Conservation (phyloP, 2,113 vertebrate genomes). For the Zapornia atra region DNA sequence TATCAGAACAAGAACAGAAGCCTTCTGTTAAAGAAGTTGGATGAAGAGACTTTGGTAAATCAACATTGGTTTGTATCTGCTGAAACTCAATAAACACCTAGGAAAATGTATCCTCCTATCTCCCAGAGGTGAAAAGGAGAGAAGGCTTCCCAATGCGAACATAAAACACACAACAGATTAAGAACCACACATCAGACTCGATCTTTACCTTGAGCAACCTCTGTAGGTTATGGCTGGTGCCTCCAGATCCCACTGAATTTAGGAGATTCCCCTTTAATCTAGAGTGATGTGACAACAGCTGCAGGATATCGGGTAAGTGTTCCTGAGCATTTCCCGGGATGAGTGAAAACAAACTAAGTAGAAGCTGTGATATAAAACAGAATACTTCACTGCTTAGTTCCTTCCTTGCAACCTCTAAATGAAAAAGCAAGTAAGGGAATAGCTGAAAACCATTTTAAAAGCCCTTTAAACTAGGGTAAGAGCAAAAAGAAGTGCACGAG, state of each 20-base stretch:
- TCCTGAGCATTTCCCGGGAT: conserved; percentile 85
- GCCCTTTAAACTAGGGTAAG: not conserved
- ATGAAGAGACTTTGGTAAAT: not conserved
- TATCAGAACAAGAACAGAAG: not conserved
- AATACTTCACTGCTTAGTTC: conserved; percentile 78
- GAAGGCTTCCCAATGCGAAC: conserved; percentile 29
- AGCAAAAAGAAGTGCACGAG: not conserved
- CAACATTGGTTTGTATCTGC: not conserved
- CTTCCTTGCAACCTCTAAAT: conserved; percentile 47
- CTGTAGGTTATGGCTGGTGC: conserved; percentile 73
- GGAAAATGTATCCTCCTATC: not conserved
- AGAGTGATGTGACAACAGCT: conserved; percentile 80
- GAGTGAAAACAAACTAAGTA: conserved; percentile 87
- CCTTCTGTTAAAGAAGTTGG: not conserved
- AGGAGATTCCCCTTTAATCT: conserved; percentile 82
- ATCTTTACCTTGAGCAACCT: conserved; percentile 82
- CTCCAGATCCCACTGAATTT: conserved; percentile 72
- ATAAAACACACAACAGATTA: conserved; percentile 65
- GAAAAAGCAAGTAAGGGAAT: conserved; percentile 42
- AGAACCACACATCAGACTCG: conserved; percentile 60
- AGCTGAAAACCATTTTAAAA: conserved; percentile 11
- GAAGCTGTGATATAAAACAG: conserved; percentile 85
- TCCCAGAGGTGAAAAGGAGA: not conserved
- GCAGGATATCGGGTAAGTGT: conserved; percentile 83
- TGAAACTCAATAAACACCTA: not conserved